These are phyloP conservation scores for Notospermus geniculatus DNA, from an alignment of 1,140 invertebrate species.

Conservation along the genomic window DNA sequence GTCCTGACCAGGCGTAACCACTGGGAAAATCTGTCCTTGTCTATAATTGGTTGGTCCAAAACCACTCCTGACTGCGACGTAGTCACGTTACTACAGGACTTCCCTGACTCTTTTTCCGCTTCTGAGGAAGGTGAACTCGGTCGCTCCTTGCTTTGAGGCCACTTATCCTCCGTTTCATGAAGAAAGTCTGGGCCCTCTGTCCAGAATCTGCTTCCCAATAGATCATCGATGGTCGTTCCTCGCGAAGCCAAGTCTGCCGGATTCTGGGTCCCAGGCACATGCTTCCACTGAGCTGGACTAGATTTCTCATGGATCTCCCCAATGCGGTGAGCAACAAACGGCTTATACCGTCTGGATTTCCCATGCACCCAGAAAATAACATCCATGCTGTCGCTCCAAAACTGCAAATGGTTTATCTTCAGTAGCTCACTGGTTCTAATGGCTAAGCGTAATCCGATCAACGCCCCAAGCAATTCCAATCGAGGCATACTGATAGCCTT, in stretches of 20 bases:
- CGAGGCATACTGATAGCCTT: background rate
- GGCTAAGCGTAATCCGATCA: background rate
- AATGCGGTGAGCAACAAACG: slow-evolving; percentile 51
- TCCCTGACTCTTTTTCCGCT: background rate
- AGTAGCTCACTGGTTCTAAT: background rate
- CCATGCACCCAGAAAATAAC: slow-evolving; percentile 46
- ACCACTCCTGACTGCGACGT: background rate
- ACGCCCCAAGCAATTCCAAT: background rate
- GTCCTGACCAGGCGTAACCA: slow-evolving; percentile 13
- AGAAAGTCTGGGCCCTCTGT: background rate
- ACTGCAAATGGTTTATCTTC: background rate
- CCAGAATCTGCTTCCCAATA: background rate
- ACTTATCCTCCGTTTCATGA: background rate
- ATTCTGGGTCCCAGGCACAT: background rate
- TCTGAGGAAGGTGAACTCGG: no score
- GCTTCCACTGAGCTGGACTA: background rate
- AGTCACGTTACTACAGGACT: background rate
- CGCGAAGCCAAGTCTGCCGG: background rate
- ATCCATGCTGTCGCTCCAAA: slow-evolving; percentile 48
- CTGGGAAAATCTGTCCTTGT: slow-evolving; percentile 6
- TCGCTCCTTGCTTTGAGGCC: background rate
- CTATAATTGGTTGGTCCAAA: background rate
- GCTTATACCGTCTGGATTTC: slow-evolving; percentile 37
- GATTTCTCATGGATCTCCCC: slow-evolving; percentile 34
- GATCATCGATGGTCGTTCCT: background rate